Base-by-base conservation (phyloP, 2,797 vertebrate species). In the Neostethus bicornis region DNA sequence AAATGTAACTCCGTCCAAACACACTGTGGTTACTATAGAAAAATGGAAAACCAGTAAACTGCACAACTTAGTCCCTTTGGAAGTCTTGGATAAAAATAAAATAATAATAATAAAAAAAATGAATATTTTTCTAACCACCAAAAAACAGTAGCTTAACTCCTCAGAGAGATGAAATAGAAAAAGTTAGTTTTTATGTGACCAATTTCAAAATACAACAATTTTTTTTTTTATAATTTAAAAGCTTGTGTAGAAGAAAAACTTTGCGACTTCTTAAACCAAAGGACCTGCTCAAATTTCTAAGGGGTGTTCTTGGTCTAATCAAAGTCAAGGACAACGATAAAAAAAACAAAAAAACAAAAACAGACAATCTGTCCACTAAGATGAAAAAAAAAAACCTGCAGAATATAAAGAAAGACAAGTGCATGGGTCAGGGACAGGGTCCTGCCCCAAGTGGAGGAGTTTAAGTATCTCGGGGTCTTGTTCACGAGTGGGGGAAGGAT, bases 21-120 rank as follows among this genome's bases (percentile, higher is more conserved):
- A 54, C 69, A 59, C 16, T 66, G 58, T 69, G 64, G 69, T 76
- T 75, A 79, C 46, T 70, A 64, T 10, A 4, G 48, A 42, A 77
- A 56, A 77, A 48, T 53, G 60, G 54, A 50, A 49, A 25, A 51
- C 66, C 84, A 11, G 16, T 86, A 83, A 89, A 82, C 60, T 59
- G 62, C 55, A 64, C 62, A 83, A 87, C 90, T 83, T 85, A 83
- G 85, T 84, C 88, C 83, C 81, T 78, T 21, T 61, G 85, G 85
- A 86, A 81, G 79, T 62, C 34, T 45, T 73, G 74, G 80, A 81
- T 64, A 66, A 79, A 52, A 63, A 60, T 47, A 53, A 49, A 25
- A 43, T 64, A 58, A 63, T 69, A 65, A 51, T 1, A 66, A 59
- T 66, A 75, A 69, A 48, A 25, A 23, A 14, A 66, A 47, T 70